Evolutionary conservation across 2,113 vertebrate genomes (phyloP).

Genomic region (Bos javanicus): DNA sequence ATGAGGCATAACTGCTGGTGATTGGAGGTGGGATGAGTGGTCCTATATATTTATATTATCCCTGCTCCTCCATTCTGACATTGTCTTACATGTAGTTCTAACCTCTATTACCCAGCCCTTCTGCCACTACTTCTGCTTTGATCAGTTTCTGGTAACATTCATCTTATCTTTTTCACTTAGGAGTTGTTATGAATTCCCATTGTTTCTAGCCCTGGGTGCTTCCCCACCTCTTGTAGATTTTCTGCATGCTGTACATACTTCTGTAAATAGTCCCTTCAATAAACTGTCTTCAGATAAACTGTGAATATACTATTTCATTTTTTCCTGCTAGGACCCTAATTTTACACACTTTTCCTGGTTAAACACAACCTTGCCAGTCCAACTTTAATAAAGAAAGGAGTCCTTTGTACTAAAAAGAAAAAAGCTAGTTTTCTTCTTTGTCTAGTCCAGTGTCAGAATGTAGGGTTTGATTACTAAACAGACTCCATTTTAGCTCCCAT

Average conservation of each 20-base stretch:
- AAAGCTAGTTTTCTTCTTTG: not conserved
- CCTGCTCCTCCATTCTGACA: too few species aligned
- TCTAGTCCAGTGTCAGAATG: not conserved
- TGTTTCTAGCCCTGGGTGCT: rapidly evolving
- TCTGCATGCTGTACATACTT: not conserved
- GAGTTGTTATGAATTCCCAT: not conserved
- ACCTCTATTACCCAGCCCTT: not conserved
- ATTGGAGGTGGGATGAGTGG: too few species aligned
- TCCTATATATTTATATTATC: not conserved
- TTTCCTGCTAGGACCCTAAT: not conserved
- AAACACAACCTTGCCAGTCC: not conserved
- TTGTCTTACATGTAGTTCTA: not conserved
- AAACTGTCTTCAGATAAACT: not conserved
- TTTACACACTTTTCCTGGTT: not conserved
- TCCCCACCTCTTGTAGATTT: not conserved
- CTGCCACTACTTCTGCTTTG: not conserved
- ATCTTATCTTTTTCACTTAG: not conserved
- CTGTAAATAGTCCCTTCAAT: not conserved
- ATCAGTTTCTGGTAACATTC: not conserved
- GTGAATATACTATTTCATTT: not conserved
- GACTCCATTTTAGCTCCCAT: not conserved
- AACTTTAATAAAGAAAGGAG: not conserved
- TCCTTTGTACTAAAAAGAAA: not conserved
- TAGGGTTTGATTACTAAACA: not conserved
- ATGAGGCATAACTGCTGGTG: not conserved